Base-by-base conservation (phyloP, 2,888 invertebrate genomes). In the Epirrhoe tristata region DNA sequence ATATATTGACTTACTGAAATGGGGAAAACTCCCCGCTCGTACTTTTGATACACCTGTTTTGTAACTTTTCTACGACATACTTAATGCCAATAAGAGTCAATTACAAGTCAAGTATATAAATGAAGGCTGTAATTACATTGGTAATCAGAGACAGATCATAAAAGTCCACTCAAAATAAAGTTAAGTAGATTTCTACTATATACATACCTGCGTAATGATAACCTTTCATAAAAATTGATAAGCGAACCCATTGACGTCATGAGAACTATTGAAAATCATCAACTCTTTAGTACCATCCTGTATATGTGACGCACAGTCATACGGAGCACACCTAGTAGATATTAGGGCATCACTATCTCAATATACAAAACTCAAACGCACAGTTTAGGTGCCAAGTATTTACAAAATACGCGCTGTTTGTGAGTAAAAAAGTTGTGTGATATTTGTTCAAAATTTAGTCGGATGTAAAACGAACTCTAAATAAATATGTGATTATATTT, bases 401-500 rank as follows among this genome's bases (percentile, higher is more conserved):
- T 14, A 36, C 36, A 14, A 54, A 57, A 36, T 43, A 46, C 34
- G 24, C 24, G 24, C 24, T 52, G 32, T 48, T 39, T 52, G 31
- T 24, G 6, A 24, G 6, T 36, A 1, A 50, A 50, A 50, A 16
- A 17, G 24, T 17, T 24, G 24, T 24, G 51, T 24, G 52, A 52
- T 58, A 50, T 51, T 53, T 58, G 34, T 36, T 8, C 14, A 54
- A 50, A n/a, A 48, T n/a, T 50, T 56, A 34, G 43, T 51, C 12
- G 39, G 65, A 61, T 69, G 69, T 69, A 67, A 77, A 75, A 72
- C 73, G 74, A 75, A 78, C 74, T 76, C 69, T 63, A 74, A 73
- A 71, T 77, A 64, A 84, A 80, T 74, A 87, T 84, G 86, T 83
- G 78, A 64, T 43, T 55, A 79, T 69, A 76, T 72, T 70, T 61